Base-by-base conservation (phyloP, 2,113 vertebrate species). In the Saccopteryx leptura region DNA sequence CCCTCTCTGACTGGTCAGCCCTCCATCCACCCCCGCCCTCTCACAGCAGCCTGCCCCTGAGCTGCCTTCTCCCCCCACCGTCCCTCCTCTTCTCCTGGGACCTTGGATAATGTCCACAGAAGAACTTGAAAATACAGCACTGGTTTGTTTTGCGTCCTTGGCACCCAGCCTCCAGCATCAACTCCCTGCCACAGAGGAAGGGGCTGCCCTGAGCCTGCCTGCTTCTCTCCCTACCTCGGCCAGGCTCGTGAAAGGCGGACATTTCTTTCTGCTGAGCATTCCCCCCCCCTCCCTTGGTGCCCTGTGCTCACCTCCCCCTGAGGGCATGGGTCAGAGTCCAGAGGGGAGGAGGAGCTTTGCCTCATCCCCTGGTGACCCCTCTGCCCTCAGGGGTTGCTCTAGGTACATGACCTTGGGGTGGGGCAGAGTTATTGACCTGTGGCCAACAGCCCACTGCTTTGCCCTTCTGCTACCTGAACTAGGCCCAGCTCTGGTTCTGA, bases 91-190 rank as follows among this genome's bases (percentile, higher is more conserved):
- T 91, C 96, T 92, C 94, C 95, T 5, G 31, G 95, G 97, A 97
- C 97, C 97, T 98, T 98, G 97, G 96, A 98, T 92, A 81, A 74
- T 65, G 93, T 97, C 96, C 97, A 96, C 72, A 14, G 75, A 75
- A 96, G 93, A 86, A 96, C 96, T 96, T 91, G 96, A 94, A 97
- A 97, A 97, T 97, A 98, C 96, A 98, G 93, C 26, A 1, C 80
- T 87, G 95, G 90, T 80, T 97, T 97, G 97, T 97, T 97, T 97
- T 93, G 96, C 11, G 90, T 97, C 97, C 97, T 98, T 98, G 97
- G 97, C 94, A 87, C 60, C 66, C 10, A 6, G 89, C 96, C 63
- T 11, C 89, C 90, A 84, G 86, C 91, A 89, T 97, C 91, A 68
- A 89, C 92, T 96, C 97, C 97, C 96, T 26, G 79, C 33, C 14